These are phyloP conservation scores for Gasterosteus nipponicus DNA, from an alignment of 2,113 vertebrate genomes.

Conservation along the genomic window DNA sequence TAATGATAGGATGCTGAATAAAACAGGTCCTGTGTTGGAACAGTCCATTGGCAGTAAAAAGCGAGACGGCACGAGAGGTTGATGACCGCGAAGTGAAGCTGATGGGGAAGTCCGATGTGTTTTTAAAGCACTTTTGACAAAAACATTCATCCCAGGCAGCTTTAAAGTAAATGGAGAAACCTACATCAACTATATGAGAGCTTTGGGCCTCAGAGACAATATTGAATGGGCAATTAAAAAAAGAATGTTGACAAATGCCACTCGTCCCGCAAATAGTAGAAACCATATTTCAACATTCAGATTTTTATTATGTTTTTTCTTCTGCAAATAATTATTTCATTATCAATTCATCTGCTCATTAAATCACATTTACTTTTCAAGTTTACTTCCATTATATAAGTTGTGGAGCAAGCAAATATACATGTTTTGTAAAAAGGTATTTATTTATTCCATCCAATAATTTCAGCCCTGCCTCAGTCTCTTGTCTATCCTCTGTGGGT, in stretches of 20 bases:
- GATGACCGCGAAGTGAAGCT: conserved; percentile 78
- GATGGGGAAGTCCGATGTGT: conserved; percentile 47
- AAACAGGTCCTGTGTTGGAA: conserved; percentile 70
- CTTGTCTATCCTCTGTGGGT: not conserved
- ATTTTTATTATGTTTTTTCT: not conserved
- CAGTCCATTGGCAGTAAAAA: conserved; percentile 86
- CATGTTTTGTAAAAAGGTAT: not conserved
- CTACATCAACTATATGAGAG: conserved; percentile 5
- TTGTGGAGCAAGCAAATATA: not conserved
- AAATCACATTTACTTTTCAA: not conserved
- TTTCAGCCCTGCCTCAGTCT: not conserved
- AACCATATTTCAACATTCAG: not conserved
- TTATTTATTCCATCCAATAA: not conserved
- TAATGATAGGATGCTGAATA: conserved; percentile 86
- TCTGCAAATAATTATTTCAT: not conserved
- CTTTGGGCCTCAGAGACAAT: not conserved
- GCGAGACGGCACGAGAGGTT: conserved; percentile 69
- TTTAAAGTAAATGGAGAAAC: conserved; percentile 23
- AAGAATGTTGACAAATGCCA: not conserved
- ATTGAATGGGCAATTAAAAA: not conserved
- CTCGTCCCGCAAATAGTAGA: not conserved
- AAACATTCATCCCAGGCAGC: conserved; percentile 32
- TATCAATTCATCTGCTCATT: not conserved
- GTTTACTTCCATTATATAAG: not conserved
- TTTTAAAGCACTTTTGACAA: conserved; percentile 52